Conservation (phyloP, 2,797 vertebrate species). For the Chaenodraco wilsoni region DNA sequence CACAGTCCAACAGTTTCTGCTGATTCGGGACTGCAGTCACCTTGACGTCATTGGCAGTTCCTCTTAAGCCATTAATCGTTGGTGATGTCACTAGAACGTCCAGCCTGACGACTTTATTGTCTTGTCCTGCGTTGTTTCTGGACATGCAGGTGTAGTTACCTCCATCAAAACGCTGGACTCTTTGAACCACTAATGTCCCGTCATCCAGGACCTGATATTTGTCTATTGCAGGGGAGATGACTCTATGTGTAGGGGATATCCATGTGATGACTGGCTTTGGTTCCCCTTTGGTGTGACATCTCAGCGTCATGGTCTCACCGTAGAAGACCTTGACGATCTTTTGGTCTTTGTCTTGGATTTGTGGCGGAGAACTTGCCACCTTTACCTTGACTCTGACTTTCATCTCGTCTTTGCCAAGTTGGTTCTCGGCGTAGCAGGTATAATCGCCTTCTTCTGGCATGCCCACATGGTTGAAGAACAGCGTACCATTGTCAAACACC, state of each 20-base stretch:
- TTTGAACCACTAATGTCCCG: constrained; percentile 89
- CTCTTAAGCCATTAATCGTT: constrained; percentile 83
- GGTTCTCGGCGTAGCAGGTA: constrained; percentile 94
- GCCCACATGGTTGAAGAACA: constrained; percentile 92
- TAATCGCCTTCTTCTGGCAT: constrained; percentile 91
- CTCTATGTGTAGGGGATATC: constrained; percentile 88
- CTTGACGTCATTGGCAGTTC: constrained; percentile 70
- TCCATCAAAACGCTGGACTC: constrained; percentile 88
- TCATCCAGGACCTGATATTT: constrained; percentile 88
- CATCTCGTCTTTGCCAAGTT: constrained; percentile 93
- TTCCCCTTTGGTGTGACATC: constrained; percentile 87
- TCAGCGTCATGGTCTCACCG: constrained; percentile 82
- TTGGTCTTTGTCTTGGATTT: constrained; percentile 80
- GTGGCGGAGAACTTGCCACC: constrained; percentile 80
- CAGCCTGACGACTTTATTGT: constrained; percentile 82
- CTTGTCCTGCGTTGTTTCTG: constrained; percentile 88
- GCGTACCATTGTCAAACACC: constrained; percentile 92
- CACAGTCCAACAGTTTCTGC: constrained; percentile 85
- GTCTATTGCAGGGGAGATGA: constrained; percentile 81
- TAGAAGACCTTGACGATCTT: constrained; percentile 80
- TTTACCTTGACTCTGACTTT: constrained; percentile 89
- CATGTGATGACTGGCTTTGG: constrained; percentile 86
- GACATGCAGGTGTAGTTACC: constrained; percentile 93
- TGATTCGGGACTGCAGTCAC: constrained; percentile 81
- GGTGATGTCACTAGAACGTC: constrained; percentile 86